A percentile compares a stretch with the other conserved stretches of the same genome.
Conservation (phyloP, 2,888 invertebrate genomes). For the Parnassius mnemosyne region DNA sequence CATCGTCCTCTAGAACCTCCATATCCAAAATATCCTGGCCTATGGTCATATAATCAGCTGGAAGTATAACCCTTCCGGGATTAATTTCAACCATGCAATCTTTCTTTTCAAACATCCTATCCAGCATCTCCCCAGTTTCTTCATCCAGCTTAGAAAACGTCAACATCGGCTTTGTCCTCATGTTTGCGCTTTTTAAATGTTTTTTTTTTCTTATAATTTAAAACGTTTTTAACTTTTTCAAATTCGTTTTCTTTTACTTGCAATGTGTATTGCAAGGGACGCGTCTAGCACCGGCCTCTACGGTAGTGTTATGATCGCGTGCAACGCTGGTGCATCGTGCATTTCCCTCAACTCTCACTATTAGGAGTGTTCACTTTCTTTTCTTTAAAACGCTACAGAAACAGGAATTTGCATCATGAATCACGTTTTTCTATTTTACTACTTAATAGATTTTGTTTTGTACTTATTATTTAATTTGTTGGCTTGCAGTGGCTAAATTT, state of each 20-base stretch:
- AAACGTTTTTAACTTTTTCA: constrained; percentile 15
- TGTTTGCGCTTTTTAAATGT: constrained; percentile 37
- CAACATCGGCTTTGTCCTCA: constrained; percentile 63
- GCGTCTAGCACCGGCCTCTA: constrained; percentile 35
- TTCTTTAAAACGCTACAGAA: constrained; percentile 33
- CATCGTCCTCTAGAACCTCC: constrained; percentile 86
- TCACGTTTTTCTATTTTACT: background rate
- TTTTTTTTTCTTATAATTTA: constrained; percentile 10
- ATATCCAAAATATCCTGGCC: constrained; percentile 86
- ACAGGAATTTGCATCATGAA: constrained; percentile 4
- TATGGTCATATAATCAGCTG: constrained; percentile 84
- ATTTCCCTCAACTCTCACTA: constrained; percentile 54
- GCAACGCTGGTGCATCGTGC: constrained; percentile 36
- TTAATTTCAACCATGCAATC: constrained; percentile 86
- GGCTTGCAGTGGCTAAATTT: too few relatives aligned
- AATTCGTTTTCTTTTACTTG: constrained; percentile 21
- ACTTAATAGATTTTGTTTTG: too few relatives aligned
- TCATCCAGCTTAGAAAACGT: constrained; percentile 82
- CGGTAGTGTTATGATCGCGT: constrained; percentile 56
- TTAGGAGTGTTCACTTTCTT: constrained; percentile 52
- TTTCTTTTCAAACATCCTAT: constrained; percentile 84
- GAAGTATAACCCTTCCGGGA: constrained; percentile 86
- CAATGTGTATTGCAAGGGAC: constrained; percentile 1
- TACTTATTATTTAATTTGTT: too few relatives aligned
- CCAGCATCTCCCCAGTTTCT: constrained; percentile 80